Base-by-base conservation (phyloP, 2,113 vertebrate species). In the Gnathonemus longibarbis region DNA sequence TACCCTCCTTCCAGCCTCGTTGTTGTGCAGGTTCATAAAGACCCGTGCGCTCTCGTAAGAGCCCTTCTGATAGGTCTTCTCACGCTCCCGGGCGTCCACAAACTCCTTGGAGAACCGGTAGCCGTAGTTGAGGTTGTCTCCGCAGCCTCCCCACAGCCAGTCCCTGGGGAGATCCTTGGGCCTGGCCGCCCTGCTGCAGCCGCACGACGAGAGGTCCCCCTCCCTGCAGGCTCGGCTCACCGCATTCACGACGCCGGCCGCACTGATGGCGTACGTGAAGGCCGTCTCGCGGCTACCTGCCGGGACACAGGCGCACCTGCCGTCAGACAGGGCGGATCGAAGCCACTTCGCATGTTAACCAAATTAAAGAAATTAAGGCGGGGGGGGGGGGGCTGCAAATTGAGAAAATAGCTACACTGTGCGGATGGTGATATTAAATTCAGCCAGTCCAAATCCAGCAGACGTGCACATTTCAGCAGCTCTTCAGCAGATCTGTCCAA, bases 71-170 rank as follows among this genome's bases (percentile, higher is more conserved):
- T 97, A 97, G 93, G 97, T 98, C 50, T 98, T 97, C 95, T 99
- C 98, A 0, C 98, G 93, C 93, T 99, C 98, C 0, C 98, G 97
- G 0, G 98, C 98, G 0, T 99, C 87, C 35, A 88, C 87, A 24
- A 99, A 99, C 94, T 99, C 98, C 93, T 97, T 99, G 91, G 98
- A 98, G 58, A 99, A 99, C 93, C 98, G 97, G 89, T 99, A 99
- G 35, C 98, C 98, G 0, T 99, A 99, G 90, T 98, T 97, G 24
- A 99, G 96, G 96, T 99, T 99, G 93, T 99, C 98, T 0, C 98
- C 98, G 3, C 98, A 99, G 95, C 98, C 98, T 1, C 98, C 98
- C 98, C 98, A 99, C 90, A 99, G 96, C 98, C 98, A 99, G 94
- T 99, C 98, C 91, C 98, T 95, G 7, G 98, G 98, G 90, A 99